Base-by-base conservation (phyloP, 1,140 invertebrate genomes). In the Aleiodes sp. region DNA sequence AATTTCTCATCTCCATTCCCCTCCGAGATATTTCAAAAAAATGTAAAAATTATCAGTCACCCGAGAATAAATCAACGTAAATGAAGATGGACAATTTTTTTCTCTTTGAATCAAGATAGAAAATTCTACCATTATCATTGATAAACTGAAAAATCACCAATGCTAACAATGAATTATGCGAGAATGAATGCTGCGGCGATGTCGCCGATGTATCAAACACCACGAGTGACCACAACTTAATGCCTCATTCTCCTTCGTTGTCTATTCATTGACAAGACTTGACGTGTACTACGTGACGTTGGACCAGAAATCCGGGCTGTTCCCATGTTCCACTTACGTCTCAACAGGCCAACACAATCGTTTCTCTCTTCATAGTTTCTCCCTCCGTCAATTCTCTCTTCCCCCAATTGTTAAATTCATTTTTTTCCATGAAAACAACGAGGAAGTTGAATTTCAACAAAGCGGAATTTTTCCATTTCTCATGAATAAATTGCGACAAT, bases 131-230 rank as follows among this genome's bases (percentile, higher is more conserved):
- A 79, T 78, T 76, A 80, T 77, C 80, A 57, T 76, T 81, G 80
- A 71, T 76, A 73, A 72, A 77, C 78, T 64, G 74, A 76, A 82
- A n/a, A 82, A 82, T 80, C 72, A 21, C 16, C 73, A 80, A 76
- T 81, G 80, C 81, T 82, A 82, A 83, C 80, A 82, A 83, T 78
- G 77, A 82, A 82, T 82, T 82, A 82, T 83, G 81, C 77, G 79
- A n/a, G 77, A 84, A 16, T 84, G 81, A 82, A 84, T 84, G 79
- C 80, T 82, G 80, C 77, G 79, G 80, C 77, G 82, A 82, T 83
- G 81, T 82, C 79, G 80, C 81, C 78, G 81, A 84, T 83, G 79
- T 83, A 82, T 84, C 76, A 82, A 78, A 80, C 78, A 59, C 28
- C 12, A 21, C 12, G 56, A 74, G 80, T n/a, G n/a, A n/a, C 74